phyloP scores from a whole-genome alignment of 2,888 invertebrate species.

The Gandaritis pyraliata region DNA sequence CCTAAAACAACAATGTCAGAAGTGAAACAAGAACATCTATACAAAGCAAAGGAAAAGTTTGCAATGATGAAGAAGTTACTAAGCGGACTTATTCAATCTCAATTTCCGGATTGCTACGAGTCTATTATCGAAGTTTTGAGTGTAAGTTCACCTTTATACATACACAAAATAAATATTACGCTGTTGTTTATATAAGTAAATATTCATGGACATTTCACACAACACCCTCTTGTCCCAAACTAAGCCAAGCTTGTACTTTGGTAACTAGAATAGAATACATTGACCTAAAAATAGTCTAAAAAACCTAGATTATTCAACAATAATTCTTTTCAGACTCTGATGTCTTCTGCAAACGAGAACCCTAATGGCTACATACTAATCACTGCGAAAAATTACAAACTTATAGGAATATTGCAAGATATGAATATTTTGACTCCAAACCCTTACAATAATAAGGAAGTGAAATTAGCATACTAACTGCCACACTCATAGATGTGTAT shows the following conservation, averaged over 20 bases:
- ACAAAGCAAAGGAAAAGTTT: conserved; percentile 66
- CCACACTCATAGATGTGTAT: too few relatives aligned
- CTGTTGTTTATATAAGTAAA: too few relatives aligned
- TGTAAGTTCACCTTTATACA: conserved; percentile 52
- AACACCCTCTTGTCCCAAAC: too few relatives aligned
- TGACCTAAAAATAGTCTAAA: too few relatives aligned
- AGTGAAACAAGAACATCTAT: conserved; percentile 57
- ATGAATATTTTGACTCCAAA: conserved; percentile 64
- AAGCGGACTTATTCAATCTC: conserved; percentile 60
- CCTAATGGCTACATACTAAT: conserved; percentile 63
- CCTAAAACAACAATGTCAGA: conserved; percentile 51
- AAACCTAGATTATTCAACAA: background rate
- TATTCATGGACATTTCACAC: too few relatives aligned
- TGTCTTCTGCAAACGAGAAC: conserved; percentile 53
- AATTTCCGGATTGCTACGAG: conserved; percentile 60
- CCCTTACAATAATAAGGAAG: conserved; percentile 70
- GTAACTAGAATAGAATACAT: too few relatives aligned
- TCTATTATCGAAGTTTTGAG: conserved; percentile 59
- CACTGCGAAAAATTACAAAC: conserved; percentile 57
- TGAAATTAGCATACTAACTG: conserved; percentile 53
- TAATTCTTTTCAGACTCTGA: conserved; percentile 60
- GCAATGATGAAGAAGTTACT: conserved; percentile 63
- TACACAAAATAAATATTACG: too few relatives aligned
- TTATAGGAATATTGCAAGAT: conserved; percentile 62
- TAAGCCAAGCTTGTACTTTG: too few relatives aligned